These are phyloP conservation scores for Ormyrus labotus DNA, from an alignment of 2,888 invertebrate species.

Conservation along the genomic window DNA sequence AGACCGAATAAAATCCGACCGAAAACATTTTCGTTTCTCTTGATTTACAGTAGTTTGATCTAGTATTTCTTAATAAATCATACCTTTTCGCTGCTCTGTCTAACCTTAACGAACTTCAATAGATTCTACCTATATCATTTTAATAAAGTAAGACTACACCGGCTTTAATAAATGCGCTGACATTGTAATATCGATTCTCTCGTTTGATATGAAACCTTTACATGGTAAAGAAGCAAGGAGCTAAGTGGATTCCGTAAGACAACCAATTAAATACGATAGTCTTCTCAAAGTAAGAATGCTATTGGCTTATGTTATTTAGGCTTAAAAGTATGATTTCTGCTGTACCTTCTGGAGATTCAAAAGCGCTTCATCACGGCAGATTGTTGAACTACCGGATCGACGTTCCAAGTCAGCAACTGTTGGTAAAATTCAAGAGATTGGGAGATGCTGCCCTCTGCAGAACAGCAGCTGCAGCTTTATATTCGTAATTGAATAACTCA, in stretches of 20 bases:
- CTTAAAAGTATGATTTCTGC: no score
- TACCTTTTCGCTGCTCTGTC: neutral
- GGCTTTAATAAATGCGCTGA: neutral
- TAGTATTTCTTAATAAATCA: neutral
- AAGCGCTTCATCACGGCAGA: conserved; percentile 7
- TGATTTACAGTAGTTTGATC: neutral
- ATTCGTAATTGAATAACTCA: neutral
- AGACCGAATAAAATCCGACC: conserved; percentile 22
- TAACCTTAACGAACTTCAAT: neutral
- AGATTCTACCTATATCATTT: neutral
- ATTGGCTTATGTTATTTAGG: no score
- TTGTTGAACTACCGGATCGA: neutral
- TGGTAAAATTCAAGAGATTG: neutral
- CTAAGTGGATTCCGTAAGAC: no score
- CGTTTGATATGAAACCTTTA: neutral
- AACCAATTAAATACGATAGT: no score
- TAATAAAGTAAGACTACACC: neutral
- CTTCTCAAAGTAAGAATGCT: no score
- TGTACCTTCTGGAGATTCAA: neutral
- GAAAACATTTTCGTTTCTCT: conserved; percentile 26
- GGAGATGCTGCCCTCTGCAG: conserved; percentile 26
- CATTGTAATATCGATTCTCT: conserved; percentile 6
- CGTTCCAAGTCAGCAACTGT: no score
- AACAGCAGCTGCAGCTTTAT: neutral
- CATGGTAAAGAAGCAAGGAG: no score